A percentile compares a stretch with the other conserved stretches of the same genome.
phyloP scores from a whole-genome alignment of 1,140 invertebrate species.

The Drosophila erecta region DNA sequence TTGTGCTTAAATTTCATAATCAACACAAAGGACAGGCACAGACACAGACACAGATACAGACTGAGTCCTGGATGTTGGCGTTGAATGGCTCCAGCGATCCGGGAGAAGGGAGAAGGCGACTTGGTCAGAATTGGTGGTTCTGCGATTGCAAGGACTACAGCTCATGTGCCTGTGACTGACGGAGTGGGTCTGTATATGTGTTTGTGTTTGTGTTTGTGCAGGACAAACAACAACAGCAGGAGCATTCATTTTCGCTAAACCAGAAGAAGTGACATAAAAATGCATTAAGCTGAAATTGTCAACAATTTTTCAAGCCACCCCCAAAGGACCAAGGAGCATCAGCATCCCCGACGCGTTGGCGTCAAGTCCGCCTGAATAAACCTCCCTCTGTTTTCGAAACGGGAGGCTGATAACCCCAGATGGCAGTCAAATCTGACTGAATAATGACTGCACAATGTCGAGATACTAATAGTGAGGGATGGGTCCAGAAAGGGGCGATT shows the following conservation, averaged over 20 bases:
- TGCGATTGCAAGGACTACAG: slow-evolving; percentile 65
- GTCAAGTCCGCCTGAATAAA: slow-evolving; percentile 75
- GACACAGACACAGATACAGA: slow-evolving; percentile 9
- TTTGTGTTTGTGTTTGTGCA: slow-evolving; percentile 21
- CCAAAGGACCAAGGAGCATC: slow-evolving; percentile 13
- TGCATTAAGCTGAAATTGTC: slow-evolving; percentile 82
- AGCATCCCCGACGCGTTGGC: slow-evolving; percentile 60
- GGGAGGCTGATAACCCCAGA: slow-evolving; percentile 41
- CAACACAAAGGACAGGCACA: slow-evolving; percentile 57
- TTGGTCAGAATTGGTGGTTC: slow-evolving; percentile 67
- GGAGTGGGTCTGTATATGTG: slow-evolving; percentile 11
- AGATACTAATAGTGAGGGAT: slow-evolving; percentile 63
- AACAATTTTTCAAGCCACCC: slow-evolving; percentile 72
- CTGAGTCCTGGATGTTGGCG: slow-evolving; percentile 35
- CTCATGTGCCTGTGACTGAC: slow-evolving; percentile 48
- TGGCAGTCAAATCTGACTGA: slow-evolving; percentile 66
- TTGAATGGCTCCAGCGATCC: slow-evolving; percentile 72
- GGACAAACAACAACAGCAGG: slow-evolving; percentile 65
- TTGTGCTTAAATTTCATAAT: slow-evolving; percentile 81
- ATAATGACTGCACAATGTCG: slow-evolving; percentile 63
- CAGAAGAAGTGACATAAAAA: slow-evolving; percentile 74
- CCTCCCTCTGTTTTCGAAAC: slow-evolving; percentile 20
- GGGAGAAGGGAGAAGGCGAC: slow-evolving; percentile 49
- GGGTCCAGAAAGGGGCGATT: slow-evolving; percentile 3
- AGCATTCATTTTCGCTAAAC: slow-evolving; percentile 53